Evolutionary conservation across 2,113 vertebrate species (phyloP), one percentile per base, ranked within the genome.

Genomic region (Callorhinus ursinus): DNA sequence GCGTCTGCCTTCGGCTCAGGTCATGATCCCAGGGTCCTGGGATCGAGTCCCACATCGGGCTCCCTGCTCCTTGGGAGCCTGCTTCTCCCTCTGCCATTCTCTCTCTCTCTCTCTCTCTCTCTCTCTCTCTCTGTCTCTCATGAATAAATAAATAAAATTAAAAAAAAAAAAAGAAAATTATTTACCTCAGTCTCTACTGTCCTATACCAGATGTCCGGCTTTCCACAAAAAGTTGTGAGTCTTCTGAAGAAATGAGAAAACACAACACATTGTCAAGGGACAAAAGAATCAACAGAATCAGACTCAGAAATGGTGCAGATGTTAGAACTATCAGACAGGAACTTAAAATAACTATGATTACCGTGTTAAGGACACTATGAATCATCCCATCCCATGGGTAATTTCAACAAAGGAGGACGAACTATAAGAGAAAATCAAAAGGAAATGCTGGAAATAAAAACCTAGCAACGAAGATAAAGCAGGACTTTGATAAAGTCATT

Each of bases 261-360:
- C 18, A 19, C 15, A 83, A 18, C 12, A n/a, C n/a, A 16, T 18
- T 53, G 11, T 88, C 69, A 91, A 88, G 90, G 95, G 87, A 88
- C 26, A 91, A 93, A 96, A 95, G 31, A 79, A 55, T 33, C 81
- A 83, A 71, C 8, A 83, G 86, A 93, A 83, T 59, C 33, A n/a
- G 93, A 93, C 61, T 90, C 67, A 77, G 67, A 6, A 46, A 15
- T 77, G 74, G 59, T 51, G 11, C 24, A 90, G 69, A 90, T 39
- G 42, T 22, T 61, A 46, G n/a, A 86, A 49, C 55, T n/a, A 86
- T 28, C 16, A n/a, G 80, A 33, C 46, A 63, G 24, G 57, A 69
- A 55, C 36, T 87, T 86, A 33, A 85, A 89, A 81, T 39, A 76
- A 77, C 11, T 59, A 53, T 7, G 31, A 72, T 31, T 19, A 88